Evolutionary conservation across 2,888 invertebrate species (phyloP).

Genomic region (Malacosoma neustria): DNA sequence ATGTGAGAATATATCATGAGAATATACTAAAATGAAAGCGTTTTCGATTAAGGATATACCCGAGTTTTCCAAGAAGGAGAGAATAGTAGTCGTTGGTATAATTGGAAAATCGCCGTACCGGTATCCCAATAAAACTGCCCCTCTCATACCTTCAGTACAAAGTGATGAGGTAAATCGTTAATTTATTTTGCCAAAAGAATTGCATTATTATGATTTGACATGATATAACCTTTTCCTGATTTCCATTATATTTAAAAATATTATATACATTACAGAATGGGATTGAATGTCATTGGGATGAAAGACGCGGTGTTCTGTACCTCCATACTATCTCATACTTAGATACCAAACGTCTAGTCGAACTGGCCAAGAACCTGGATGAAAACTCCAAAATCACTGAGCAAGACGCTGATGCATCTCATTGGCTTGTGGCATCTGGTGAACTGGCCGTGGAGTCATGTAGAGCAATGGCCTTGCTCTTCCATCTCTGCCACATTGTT

Average conservation of each 20-base stretch:
- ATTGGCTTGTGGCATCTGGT: conserved; percentile 79
- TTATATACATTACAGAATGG: conserved; percentile 68
- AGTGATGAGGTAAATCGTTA: conserved; percentile 55
- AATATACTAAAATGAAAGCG: conserved; percentile 33
- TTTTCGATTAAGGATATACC: conserved; percentile 57
- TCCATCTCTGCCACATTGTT: conserved; percentile 88
- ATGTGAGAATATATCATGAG: too few species aligned
- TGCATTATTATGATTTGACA: too few species aligned
- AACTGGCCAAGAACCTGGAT: conserved; percentile 38
- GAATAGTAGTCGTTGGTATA: conserved; percentile 81
- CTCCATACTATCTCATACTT: conserved; percentile 70
- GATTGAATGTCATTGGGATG: conserved; percentile 76
- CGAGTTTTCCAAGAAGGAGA: conserved; percentile 64
- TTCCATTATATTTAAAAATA: too few species aligned
- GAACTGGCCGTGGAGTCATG: conserved; percentile 71
- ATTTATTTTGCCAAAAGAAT: too few species aligned
- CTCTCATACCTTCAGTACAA: conserved; percentile 65
- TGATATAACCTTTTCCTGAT: too few species aligned
- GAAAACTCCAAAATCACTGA: conserved; percentile 48
- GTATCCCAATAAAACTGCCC: conserved; percentile 79
- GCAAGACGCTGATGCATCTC: conserved; percentile 53
- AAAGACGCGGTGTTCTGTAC: conserved; percentile 60
- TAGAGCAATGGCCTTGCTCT: conserved; percentile 82
- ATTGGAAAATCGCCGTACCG: conserved; percentile 81
- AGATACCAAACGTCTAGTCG: conserved; percentile 45